These are phyloP conservation scores for Oppia nitens DNA, from an alignment of 1,140 invertebrate species.

Conservation along the genomic window DNA sequence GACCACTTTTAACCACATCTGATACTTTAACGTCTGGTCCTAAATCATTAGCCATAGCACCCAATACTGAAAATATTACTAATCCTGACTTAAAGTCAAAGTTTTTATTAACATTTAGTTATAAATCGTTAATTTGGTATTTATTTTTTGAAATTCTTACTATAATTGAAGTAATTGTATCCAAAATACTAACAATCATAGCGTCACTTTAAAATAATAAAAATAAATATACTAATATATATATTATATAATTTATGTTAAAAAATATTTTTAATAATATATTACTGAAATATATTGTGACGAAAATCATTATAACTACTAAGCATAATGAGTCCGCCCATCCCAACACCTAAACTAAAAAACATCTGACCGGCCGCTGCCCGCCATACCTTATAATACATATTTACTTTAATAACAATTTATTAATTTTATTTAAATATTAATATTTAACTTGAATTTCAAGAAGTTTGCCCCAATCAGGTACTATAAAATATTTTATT, in stretches of 20 bases:
- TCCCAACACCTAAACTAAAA: conserved; percentile 33
- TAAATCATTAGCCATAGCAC: conserved; percentile 27
- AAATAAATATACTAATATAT: neutral
- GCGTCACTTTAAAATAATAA: conserved; percentile 25
- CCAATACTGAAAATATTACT: conserved; percentile 31
- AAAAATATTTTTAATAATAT: too few relatives aligned
- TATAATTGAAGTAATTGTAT: conserved; percentile 31
- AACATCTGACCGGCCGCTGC: conserved; percentile 34
- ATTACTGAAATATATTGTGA: conserved; percentile 28
- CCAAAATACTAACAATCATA: conserved; percentile 28
- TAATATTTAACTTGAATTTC: conserved; percentile 29
- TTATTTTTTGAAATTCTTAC: too few relatives aligned
- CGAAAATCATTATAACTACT: conserved; percentile 32
- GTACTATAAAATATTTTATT: conserved; percentile 32
- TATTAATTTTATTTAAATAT: too few relatives aligned
- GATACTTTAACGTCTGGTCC: conserved; percentile 14
- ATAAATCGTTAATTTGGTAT: too few relatives aligned
- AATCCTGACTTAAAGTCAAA: too few relatives aligned
- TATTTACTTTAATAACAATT: too few relatives aligned
- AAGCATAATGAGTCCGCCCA: conserved; percentile 36
- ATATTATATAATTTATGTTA: neutral
- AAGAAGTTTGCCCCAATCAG: conserved; percentile 26
- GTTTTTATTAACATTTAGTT: too few relatives aligned
- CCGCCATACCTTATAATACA: conserved; percentile 28
- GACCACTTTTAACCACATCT: conserved; percentile 21